A percentile compares a stretch with the other conserved stretches of the same genome.
Conservation (phyloP, 1,140 invertebrate genomes). For the Glossosoma conforme region DNA sequence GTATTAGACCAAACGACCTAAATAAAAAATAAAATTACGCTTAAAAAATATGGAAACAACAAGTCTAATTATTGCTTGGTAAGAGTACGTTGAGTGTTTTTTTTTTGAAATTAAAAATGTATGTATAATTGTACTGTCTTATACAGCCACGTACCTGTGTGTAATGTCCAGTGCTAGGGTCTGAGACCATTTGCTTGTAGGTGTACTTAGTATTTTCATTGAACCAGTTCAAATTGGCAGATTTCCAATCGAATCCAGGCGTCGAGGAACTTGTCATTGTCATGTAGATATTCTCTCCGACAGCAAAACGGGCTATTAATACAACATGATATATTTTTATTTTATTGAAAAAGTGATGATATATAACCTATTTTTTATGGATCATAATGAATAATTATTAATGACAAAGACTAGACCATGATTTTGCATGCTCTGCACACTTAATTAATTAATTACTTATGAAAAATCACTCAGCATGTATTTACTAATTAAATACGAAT, state of each 20-base stretch:
- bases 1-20: conserved; percentile 24
- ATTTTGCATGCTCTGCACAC: conserved; percentile 16
- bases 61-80: too few relatives aligned
- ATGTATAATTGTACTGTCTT: too few relatives aligned
- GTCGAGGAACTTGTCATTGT: background rate
- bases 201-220: conserved; percentile 16
- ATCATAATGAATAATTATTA: conserved; percentile 20
- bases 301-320: conserved; percentile 15
- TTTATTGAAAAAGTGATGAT: background rate
- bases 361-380: conserved; percentile 14
- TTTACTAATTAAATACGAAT: too few relatives aligned
- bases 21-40: too few relatives aligned
- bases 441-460: too few relatives aligned
- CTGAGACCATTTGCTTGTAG: conserved; percentile 4
- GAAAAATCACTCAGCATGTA: too few relatives aligned
- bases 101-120: too few relatives aligned
- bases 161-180: conserved; percentile 26
- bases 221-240: conserved; percentile 14
- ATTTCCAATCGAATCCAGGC: conserved; percentile 9
- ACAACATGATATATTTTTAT: background rate
- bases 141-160: too few relatives aligned
- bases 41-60: too few relatives aligned
- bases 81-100: too few relatives aligned
- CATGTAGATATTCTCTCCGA: conserved; percentile 24
- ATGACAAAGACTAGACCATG: conserved; percentile 18